Evolutionary conservation across 2,797 vertebrate species (phyloP).

Genomic region (Smutsia temminckii): DNA sequence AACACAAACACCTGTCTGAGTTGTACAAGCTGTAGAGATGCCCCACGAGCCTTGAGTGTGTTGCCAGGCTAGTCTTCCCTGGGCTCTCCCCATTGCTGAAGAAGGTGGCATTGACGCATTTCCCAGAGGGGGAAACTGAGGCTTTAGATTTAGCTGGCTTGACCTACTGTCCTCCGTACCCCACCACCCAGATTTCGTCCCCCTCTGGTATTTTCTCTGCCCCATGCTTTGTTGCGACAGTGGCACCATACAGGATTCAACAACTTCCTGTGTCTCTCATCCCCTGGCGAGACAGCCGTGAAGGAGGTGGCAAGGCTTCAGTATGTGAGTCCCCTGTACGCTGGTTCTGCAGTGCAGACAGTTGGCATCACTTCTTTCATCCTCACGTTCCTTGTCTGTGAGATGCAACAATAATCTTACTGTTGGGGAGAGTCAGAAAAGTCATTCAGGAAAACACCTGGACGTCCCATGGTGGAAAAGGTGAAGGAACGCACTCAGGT

Average conservation of each 20-base stretch:
- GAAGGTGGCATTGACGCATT: neutral
- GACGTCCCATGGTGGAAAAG: neutral
- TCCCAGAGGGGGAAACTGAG: neutral
- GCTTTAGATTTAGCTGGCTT: neutral
- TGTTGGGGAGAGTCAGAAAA: neutral
- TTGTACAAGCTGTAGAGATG: fast-evolving
- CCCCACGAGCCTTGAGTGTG: neutral
- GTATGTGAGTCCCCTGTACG: neutral
- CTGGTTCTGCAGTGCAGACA: neutral
- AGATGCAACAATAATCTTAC: fast-evolving
- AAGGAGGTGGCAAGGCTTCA: neutral
- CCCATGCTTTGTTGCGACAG: neutral
- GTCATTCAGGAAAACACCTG: neutral
- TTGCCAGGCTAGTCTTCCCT: neutral
- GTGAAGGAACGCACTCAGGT: neutral
- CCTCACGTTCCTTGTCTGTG: neutral
- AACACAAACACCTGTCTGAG: fast-evolving
- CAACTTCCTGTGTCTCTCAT: neutral
- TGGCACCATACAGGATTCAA: fast-evolving
- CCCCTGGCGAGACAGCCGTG: neutral
- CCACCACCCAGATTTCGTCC: neutral
- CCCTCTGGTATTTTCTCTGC: neutral
- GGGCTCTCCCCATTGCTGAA: neutral
- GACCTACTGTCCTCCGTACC: neutral
- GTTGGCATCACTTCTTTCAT: neutral